A percentile compares a stretch with the other conserved stretches of the same genome.
Evolutionary conservation across 2,888 invertebrate genomes (phyloP).

Genomic region (Cephonodes hylas): DNA sequence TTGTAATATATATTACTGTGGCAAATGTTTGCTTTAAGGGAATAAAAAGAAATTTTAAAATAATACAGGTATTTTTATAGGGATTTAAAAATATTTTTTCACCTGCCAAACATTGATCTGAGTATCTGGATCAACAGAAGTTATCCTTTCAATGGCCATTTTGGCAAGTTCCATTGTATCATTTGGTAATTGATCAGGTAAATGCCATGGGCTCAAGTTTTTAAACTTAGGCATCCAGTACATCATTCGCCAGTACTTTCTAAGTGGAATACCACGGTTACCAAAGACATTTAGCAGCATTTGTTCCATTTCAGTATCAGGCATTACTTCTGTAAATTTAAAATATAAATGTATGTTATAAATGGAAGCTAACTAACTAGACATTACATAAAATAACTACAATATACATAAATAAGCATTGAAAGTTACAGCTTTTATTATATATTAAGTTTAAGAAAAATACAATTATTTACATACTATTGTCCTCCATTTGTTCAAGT

Average conservation of each 20-base stretch:
- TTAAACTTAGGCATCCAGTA: conserved; percentile 98
- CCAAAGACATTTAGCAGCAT: conserved; percentile 94
- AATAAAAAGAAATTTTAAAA: neutral
- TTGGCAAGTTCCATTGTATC: conserved; percentile 89
- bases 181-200: conserved; percentile 89
- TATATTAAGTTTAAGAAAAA: neutral
- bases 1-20: no score
- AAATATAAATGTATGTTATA: conserved; percentile 19
- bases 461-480: conserved; percentile 82
- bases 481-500: conserved; percentile 96
- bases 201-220: conserved; percentile 91
- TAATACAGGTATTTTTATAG: no score
- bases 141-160: conserved; percentile 91
- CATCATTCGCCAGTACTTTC: conserved; percentile 91
- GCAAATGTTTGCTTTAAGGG: no score
- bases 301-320: conserved; percentile 93
- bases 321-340: conserved; percentile 87
- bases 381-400: neutral
- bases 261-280: conserved; percentile 84
- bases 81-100: conserved; percentile 20
- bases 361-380: neutral
- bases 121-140: conserved; percentile 88
- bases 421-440: no score
- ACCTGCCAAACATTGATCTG: conserved; percentile 84
- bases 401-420: no score